Evolutionary conservation across 2,113 vertebrate species (phyloP).

Genomic region (Zosterops pallidus): DNA sequence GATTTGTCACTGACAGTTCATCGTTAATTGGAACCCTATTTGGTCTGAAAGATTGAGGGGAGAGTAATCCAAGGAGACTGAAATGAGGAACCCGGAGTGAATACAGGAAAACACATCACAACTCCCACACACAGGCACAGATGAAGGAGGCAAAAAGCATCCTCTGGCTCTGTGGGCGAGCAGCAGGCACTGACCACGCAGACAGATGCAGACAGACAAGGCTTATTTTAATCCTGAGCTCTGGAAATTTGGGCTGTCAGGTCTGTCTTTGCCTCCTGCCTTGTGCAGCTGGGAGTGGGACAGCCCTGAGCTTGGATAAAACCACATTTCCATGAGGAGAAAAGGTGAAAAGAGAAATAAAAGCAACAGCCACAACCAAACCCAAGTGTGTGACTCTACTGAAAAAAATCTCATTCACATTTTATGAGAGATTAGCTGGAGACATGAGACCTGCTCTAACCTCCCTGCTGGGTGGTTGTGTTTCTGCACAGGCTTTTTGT

Average conservation of each 20-base stretch:
- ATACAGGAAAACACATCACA: background rate
- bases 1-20: slow-evolving; percentile 24
- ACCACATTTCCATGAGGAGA: background rate
- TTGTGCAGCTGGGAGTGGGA: background rate
- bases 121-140: background rate
- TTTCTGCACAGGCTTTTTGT: background rate
- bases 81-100: background rate
- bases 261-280: background rate
- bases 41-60: background rate
- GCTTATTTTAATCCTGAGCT: slow-evolving; percentile 7
- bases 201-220: slow-evolving; percentile 9
- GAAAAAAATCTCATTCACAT: background rate
- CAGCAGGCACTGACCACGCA: background rate
- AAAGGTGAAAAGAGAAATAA: background rate
- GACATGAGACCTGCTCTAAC: background rate
- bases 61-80: background rate
- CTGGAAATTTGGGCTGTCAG: background rate
- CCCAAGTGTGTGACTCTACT: background rate
- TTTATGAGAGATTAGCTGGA: background rate
- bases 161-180: background rate
- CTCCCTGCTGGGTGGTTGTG: background rate
- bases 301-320: background rate
- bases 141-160: background rate
- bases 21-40: background rate
- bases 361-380: background rate